These are phyloP conservation scores for Callimorpha dominula DNA, from an alignment of 2,888 invertebrate species.

Conservation along the genomic window DNA sequence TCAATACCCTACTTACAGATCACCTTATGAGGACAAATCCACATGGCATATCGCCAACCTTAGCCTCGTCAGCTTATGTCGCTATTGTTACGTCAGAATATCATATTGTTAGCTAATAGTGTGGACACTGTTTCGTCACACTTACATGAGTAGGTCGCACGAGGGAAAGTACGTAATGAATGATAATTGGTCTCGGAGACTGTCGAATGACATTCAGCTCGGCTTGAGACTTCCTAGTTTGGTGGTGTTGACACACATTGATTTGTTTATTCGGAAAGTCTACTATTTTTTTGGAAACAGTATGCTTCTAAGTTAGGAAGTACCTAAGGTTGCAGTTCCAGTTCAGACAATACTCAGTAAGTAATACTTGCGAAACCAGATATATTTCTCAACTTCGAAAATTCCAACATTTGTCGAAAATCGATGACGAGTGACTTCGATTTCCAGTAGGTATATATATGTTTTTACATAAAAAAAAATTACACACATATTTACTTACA, in stretches of 20 bases:
- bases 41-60: conserved; percentile 68
- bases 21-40: conserved; percentile 36
- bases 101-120: conserved; percentile 65
- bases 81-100: conserved; percentile 62
- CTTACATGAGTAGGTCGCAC: conserved; percentile 53
- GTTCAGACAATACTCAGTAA: background rate
- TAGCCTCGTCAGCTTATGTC: conserved; percentile 78
- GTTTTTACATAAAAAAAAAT: no score
- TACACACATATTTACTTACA: background rate
- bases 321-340: background rate
- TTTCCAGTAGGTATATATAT: background rate
- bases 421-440: background rate
- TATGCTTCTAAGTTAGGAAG: background rate
- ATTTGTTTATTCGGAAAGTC: background rate
- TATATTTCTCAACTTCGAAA: background rate
- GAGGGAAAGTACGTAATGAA: conserved; percentile 54
- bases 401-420: background rate
- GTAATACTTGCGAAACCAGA: background rate
- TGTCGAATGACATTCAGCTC: conserved; percentile 19
- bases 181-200: conserved; percentile 27
- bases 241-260: conserved; percentile 22
- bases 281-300: background rate
- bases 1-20: conserved; percentile 38
- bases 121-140: conserved; percentile 47
- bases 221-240: conserved; percentile 21